Conservation (phyloP, 2,113 vertebrate species). For the Megaceryle maxima region DNA sequence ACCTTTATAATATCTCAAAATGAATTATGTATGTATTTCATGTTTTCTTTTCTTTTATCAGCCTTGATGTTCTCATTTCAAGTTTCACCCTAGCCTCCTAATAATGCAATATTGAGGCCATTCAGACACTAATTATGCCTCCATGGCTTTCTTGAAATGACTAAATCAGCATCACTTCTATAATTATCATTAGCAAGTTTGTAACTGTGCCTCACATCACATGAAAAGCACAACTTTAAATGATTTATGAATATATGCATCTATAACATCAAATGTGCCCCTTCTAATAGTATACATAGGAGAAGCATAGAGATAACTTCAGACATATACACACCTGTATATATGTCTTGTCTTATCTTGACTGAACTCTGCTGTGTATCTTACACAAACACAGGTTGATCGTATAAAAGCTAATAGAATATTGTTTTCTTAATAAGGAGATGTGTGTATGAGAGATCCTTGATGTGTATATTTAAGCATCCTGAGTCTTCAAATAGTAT, state of each 20-base stretch:
- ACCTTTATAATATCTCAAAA: slow-evolving; percentile 83
- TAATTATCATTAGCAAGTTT: slow-evolving; percentile 93
- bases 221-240: slow-evolving; percentile 81
- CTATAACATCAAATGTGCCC: slow-evolving; percentile 61
- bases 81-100: slow-evolving; percentile 88
- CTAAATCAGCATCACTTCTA: slow-evolving; percentile 93
- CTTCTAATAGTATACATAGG: background rate
- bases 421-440: slow-evolving; percentile 38
- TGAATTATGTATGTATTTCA: slow-evolving; percentile 89
- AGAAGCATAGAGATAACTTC: background rate
- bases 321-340: slow-evolving; percentile 38
- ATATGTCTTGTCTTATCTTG: background rate
- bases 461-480: slow-evolving; percentile 17
- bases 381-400: background rate
- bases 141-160: slow-evolving; percentile 89
- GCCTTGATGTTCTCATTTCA: slow-evolving; percentile 94
- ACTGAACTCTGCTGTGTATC: background rate
- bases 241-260: slow-evolving; percentile 81
- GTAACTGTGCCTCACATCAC: slow-evolving; percentile 77
- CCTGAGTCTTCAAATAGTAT: background rate
- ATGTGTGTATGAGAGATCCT: background rate
- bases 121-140: slow-evolving; percentile 95
- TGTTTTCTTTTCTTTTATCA: slow-evolving; percentile 86
- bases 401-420: slow-evolving; percentile 43
- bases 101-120: slow-evolving; percentile 95